A percentile compares a stretch with the other conserved stretches of the same genome.
Evolutionary conservation across 1,140 invertebrate genomes (phyloP).

Genomic region (Phthorimaea operculella): DNA sequence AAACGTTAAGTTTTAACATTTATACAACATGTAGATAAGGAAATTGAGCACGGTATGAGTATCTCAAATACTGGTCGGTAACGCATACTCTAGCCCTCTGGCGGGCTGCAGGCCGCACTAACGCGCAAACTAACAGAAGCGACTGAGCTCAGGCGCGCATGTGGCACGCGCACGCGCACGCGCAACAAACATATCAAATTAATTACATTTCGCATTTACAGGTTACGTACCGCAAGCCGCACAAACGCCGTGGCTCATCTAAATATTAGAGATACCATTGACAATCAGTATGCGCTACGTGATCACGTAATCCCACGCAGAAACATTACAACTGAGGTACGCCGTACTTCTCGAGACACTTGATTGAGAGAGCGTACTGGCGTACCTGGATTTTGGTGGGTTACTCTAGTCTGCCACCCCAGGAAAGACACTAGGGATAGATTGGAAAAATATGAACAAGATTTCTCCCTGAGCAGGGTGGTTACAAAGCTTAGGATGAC

Average conservation of each 20-base stretch:
- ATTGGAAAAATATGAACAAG: too few relatives aligned
- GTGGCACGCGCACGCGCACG: background rate
- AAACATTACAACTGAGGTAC: slow-evolving; percentile 26
- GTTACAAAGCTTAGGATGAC: background rate
- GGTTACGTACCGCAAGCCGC: slow-evolving; percentile 2
- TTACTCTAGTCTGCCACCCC: too few relatives aligned
- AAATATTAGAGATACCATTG: slow-evolving; percentile 5
- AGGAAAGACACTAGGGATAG: too few relatives aligned
- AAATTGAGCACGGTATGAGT: slow-evolving; percentile 61
- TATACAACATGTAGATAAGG: slow-evolving; percentile 61
- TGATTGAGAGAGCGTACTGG: too few relatives aligned
- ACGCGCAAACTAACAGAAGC: background rate
- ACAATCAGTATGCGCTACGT: slow-evolving; percentile 27
- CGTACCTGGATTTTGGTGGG: background rate
- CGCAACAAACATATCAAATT: background rate
- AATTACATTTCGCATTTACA: background rate
- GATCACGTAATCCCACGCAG: slow-evolving; percentile 16
- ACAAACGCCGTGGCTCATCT: slow-evolving; percentile 3
- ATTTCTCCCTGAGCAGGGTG: too few relatives aligned
- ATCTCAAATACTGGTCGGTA: slow-evolving; percentile 50
- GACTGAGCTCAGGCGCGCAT: background rate
- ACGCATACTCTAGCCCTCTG: slow-evolving; percentile 21
- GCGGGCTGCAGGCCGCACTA: background rate
- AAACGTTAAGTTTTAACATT: slow-evolving; percentile 57
- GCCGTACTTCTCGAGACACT: slow-evolving; percentile 6